Evolutionary conservation across 1,140 invertebrate species (phyloP).

Genomic region (Drusus annulatus): DNA sequence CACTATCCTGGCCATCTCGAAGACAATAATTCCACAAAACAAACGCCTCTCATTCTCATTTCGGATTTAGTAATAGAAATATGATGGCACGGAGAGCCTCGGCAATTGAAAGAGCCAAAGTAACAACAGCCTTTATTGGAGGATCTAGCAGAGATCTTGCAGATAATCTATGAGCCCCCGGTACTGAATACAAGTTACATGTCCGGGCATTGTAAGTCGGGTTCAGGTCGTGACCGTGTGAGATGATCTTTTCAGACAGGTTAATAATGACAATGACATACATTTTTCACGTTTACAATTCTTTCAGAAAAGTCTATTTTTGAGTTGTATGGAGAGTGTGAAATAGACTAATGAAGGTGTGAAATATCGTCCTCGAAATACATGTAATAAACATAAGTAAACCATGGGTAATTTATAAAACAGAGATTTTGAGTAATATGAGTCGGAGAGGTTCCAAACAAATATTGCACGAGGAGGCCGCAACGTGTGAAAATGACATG

Average conservation of each 20-base stretch:
- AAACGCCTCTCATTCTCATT: conserved; percentile 36
- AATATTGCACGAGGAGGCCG: too few species aligned
- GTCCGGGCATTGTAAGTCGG: background rate
- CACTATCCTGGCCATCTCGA: background rate
- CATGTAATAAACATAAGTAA: too few species aligned
- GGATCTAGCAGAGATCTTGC: background rate
- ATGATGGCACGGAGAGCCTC: background rate
- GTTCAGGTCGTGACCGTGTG: conserved; percentile 19
- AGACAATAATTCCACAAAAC: conserved; percentile 14
- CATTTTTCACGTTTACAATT: conserved; percentile 13
- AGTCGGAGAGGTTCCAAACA: too few species aligned
- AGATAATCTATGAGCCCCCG: background rate
- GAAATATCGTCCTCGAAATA: too few species aligned
- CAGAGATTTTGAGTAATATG: too few species aligned
- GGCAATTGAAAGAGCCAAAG: conserved; percentile 10
- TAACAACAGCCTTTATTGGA: background rate
- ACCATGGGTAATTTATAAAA: too few species aligned
- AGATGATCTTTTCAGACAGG: conserved; percentile 5
- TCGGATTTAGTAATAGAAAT: conserved; percentile 32
- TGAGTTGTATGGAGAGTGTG: too few species aligned
- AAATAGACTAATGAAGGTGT: too few species aligned
- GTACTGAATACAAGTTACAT: background rate
- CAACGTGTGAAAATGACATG: too few species aligned
- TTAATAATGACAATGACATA: conserved; percentile 28
- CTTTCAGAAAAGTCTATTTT: background rate